Conservation (phyloP, 2,113 vertebrate species). For the Micronycteris hirsuta region DNA sequence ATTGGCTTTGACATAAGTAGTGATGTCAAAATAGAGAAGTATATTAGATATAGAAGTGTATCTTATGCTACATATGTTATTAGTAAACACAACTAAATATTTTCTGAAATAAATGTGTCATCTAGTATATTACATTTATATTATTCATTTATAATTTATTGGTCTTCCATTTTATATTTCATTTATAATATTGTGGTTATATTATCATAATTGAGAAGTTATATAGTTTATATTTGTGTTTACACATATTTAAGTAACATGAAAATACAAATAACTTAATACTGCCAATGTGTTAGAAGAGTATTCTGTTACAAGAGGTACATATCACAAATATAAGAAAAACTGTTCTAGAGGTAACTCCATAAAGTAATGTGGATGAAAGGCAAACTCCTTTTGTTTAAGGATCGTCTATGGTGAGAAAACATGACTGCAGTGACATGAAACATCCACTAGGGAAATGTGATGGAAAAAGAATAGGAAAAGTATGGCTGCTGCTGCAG, state of each 20-base stretch:
- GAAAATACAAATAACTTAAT: conserved; percentile 1
- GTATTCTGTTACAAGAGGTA: not conserved
- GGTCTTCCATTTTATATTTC: not conserved
- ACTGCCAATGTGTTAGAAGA: not conserved
- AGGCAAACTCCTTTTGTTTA: not conserved
- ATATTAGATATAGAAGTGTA: not conserved
- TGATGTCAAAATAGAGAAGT: not conserved
- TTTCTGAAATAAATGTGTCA: not conserved
- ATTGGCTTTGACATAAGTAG: not conserved
- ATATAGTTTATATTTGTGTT: not conserved
- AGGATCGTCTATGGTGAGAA: not conserved
- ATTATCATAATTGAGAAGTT: conserved; percentile 17
- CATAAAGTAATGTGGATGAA: not conserved
- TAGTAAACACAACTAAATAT: not conserved
- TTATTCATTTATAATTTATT: not conserved
- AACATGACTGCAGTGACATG: not conserved
- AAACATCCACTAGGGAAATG: not conserved
- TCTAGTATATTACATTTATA: not conserved
- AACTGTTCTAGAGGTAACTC: not conserved
- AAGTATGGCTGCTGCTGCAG: not conserved
- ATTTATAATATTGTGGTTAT: not conserved
- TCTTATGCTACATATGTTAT: not conserved
- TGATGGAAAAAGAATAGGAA: not conserved
- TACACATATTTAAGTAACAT: not conserved
- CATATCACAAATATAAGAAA: not conserved